Conservation (phyloP, 2,888 invertebrate species). For the Diarsia dahlii region DNA sequence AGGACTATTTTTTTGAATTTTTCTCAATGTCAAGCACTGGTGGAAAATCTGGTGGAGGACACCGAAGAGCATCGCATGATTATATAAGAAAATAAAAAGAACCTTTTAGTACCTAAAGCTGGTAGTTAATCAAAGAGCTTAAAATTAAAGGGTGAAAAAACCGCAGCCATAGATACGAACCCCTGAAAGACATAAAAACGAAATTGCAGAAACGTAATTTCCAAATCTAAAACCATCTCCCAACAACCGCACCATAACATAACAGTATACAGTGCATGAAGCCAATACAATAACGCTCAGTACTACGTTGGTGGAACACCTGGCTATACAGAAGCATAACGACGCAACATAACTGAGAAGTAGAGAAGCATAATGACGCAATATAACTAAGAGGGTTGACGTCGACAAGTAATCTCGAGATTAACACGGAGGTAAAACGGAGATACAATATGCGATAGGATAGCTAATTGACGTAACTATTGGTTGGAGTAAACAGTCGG, state of each 20-base stretch:
- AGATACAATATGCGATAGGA: constrained; percentile 48
- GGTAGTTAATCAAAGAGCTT: no score
- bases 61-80: no score
- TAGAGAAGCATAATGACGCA: constrained; percentile 29
- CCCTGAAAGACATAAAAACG: neutral
- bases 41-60: no score
- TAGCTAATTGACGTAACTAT: constrained; percentile 49
- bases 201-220: neutral
- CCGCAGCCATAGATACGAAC: neutral
- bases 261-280: constrained; percentile 29
- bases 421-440: constrained; percentile 43
- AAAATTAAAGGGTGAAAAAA: neutral
- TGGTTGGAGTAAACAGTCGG: constrained; percentile 29
- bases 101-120: no score
- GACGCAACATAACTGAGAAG: constrained; percentile 20
- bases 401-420: constrained; percentile 53
- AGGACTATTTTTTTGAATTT: no score
- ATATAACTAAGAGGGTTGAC: constrained; percentile 54
- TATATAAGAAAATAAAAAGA: no score
- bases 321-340: constrained; percentile 38
- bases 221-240: neutral
- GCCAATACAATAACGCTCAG: constrained; percentile 47
- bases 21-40: no score
- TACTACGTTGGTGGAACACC: constrained; percentile 27
- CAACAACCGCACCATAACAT: neutral